These are phyloP conservation scores for Crossoptilon crossoptilon DNA, from an alignment of 2,797 vertebrate genomes.

Conservation along the genomic window DNA sequence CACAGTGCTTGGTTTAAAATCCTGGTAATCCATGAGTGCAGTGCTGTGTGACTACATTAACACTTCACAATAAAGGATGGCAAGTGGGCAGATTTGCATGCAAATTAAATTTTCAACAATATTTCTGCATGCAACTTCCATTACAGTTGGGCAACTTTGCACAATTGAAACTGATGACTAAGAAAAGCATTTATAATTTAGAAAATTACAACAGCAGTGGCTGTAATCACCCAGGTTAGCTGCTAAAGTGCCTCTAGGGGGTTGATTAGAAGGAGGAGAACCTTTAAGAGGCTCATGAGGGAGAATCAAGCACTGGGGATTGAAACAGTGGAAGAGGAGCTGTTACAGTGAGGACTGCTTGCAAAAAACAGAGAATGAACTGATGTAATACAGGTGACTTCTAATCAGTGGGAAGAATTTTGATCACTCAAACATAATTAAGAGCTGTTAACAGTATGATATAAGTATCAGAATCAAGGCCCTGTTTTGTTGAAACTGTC, in stretches of 20 bases:
- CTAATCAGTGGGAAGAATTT: background rate
- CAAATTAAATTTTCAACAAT: slow-evolving; percentile 70
- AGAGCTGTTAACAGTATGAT: background rate
- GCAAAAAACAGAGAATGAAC: background rate
- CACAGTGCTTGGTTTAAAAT: background rate
- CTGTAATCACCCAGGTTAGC: slow-evolving; percentile 58
- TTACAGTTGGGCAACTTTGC: slow-evolving; percentile 66
- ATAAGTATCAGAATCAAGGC: background rate
- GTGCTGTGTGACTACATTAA: slow-evolving; percentile 36
- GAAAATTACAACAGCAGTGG: slow-evolving; percentile 33
- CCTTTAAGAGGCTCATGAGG: slow-evolving; percentile 21
- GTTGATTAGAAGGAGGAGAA: slow-evolving; percentile 54
- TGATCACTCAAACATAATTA: background rate
- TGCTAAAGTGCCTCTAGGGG: slow-evolving; percentile 43
- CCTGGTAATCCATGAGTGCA: slow-evolving; percentile 27
- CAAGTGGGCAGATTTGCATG: slow-evolving; percentile 64
- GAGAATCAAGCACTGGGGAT: background rate
- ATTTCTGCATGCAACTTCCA: slow-evolving; percentile 67
- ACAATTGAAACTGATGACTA: slow-evolving; percentile 65
- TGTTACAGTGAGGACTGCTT: background rate
- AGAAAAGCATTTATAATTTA: slow-evolving; percentile 58
- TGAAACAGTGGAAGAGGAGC: background rate
- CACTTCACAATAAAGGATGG: slow-evolving; percentile 33
- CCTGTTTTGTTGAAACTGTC: background rate
- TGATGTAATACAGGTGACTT: background rate